These are phyloP conservation scores for Zaprionus davidi DNA, from an alignment of 1,140 invertebrate genomes.

Conservation along the genomic window DNA sequence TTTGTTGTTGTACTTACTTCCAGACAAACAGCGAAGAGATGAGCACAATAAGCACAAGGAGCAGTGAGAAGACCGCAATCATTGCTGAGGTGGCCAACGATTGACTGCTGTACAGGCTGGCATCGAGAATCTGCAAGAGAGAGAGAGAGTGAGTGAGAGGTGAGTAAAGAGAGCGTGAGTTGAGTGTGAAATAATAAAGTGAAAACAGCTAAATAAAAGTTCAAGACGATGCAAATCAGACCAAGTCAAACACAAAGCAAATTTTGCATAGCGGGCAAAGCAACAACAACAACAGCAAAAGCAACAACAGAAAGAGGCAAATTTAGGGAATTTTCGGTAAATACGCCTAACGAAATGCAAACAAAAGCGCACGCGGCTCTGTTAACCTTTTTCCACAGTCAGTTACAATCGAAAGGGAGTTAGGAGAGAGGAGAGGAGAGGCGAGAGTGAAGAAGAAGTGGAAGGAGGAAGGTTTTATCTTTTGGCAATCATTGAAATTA, in stretches of 20 bases:
- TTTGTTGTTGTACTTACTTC: slow-evolving; percentile 88
- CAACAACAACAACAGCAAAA: slow-evolving; percentile 26
- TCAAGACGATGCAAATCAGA: slow-evolving; percentile 63
- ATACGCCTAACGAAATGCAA: slow-evolving; percentile 82
- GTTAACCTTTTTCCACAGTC: slow-evolving; percentile 66
- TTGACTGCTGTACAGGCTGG: slow-evolving; percentile 90
- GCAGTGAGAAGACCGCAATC: slow-evolving; percentile 90
- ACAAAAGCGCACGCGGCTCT: slow-evolving; percentile 70
- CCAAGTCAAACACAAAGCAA: slow-evolving; percentile 76
- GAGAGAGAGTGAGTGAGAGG: slow-evolving; percentile 62
- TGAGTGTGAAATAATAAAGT: slow-evolving; percentile 32
- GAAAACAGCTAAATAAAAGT: slow-evolving; percentile 58
- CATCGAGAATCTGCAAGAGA: slow-evolving; percentile 91
- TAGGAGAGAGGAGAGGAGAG: background rate
- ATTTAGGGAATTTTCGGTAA: slow-evolving; percentile 60
- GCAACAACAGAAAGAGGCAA: slow-evolving; percentile 24
- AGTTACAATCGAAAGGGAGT: background rate
- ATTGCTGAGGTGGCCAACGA: slow-evolving; percentile 91
- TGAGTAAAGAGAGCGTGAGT: slow-evolving; percentile 29
- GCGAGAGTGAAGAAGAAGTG: background rate
- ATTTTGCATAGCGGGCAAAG: slow-evolving; percentile 72
- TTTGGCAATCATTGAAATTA: slow-evolving; percentile 43
- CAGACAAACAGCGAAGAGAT: slow-evolving; percentile 91
- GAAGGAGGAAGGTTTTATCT: background rate
- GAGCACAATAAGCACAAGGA: slow-evolving; percentile 89